phyloP scores from a whole-genome alignment of 2,113 vertebrate species.

The Laterallus jamaicensis region DNA sequence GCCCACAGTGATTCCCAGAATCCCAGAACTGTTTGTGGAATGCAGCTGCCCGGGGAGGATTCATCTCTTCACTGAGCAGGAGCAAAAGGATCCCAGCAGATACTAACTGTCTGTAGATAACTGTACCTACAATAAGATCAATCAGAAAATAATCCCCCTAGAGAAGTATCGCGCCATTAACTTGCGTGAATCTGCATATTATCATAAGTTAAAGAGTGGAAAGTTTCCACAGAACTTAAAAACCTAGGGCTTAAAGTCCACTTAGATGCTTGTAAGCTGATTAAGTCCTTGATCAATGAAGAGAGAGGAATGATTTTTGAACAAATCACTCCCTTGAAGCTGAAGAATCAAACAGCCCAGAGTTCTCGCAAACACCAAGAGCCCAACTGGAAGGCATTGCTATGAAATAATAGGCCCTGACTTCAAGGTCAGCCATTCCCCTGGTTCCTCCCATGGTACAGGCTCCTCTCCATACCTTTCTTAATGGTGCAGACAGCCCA shows the following conservation, averaged over 20 bases:
- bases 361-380: neutral
- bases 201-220: neutral
- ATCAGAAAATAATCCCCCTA: neutral
- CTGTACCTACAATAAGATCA: neutral
- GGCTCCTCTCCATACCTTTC: neutral
- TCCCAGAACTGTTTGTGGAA: constrained; percentile 50
- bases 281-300: neutral
- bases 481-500: neutral
- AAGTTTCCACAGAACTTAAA: neutral
- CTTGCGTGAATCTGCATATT: neutral
- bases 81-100: neutral
- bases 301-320: neutral
- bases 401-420: neutral
- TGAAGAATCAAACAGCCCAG: neutral
- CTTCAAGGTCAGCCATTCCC: neutral
- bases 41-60: neutral
- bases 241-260: neutral
- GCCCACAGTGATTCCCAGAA: constrained; percentile 25
- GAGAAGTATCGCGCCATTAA: neutral
- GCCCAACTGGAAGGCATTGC: neutral
- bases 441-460: accelerated
- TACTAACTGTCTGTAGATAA: neutral
- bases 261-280: neutral
- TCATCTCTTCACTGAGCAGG: neutral
- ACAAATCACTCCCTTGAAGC: neutral